phyloP scores from a whole-genome alignment of 2,797 vertebrate genomes.

The Pseudopleuronectes americanus region DNA sequence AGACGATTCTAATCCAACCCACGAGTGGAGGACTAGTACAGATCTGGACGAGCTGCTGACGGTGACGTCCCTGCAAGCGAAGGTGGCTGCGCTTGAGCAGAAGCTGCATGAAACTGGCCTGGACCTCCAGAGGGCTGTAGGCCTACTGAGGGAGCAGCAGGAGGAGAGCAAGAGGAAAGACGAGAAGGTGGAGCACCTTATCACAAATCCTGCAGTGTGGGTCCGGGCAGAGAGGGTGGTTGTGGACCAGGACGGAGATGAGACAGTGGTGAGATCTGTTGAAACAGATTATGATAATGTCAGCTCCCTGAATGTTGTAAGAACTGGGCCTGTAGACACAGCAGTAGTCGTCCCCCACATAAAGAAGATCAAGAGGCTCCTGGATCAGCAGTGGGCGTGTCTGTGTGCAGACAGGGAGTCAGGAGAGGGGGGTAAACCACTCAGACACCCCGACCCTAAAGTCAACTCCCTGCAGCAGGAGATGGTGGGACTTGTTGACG shows the following conservation, averaged over 20 bases:
- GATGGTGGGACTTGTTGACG: slow-evolving; percentile 88
- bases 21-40: slow-evolving; percentile 76
- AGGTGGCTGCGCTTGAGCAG: slow-evolving; percentile 86
- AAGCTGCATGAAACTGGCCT: slow-evolving; percentile 83
- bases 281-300: slow-evolving; percentile 17
- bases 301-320: slow-evolving; percentile 3
- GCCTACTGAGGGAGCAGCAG: slow-evolving; percentile 83
- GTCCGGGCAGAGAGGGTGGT: slow-evolving; percentile 65
- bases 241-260: slow-evolving; percentile 48
- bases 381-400: slow-evolving; percentile 94
- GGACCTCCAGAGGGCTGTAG: slow-evolving; percentile 83
- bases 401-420: slow-evolving; percentile 85
- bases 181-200: slow-evolving; percentile 84
- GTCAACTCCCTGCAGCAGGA: slow-evolving; percentile 92
- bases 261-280: slow-evolving; percentile 32
- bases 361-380: slow-evolving; percentile 89
- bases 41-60: slow-evolving; percentile 73
- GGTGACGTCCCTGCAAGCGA: slow-evolving; percentile 83
- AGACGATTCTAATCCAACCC: slow-evolving; percentile 50
- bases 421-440: slow-evolving; percentile 75
- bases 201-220: slow-evolving; percentile 72
- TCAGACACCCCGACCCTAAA: slow-evolving; percentile 87
- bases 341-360: slow-evolving; percentile 85
- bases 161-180: slow-evolving; percentile 85
- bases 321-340: slow-evolving; percentile 32